phyloP scores from a whole-genome alignment of 2,113 vertebrate species.

The Seriola rivoliana region DNA sequence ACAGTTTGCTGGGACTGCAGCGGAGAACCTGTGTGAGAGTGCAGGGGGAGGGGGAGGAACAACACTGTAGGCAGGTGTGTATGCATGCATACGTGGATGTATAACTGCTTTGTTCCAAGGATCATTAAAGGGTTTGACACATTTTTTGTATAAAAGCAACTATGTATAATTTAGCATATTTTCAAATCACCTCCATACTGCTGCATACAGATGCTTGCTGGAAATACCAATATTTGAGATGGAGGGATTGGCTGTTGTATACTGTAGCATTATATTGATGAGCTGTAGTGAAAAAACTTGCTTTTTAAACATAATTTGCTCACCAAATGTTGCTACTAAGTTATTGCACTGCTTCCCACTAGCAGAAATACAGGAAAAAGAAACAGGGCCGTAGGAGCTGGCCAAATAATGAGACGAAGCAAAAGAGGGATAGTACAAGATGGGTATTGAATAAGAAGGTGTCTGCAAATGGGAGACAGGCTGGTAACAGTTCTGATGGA shows the following conservation, averaged over 20 bases:
- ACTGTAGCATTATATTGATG: neutral
- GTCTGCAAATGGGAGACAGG: conserved; percentile 6
- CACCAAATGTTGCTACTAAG: neutral
- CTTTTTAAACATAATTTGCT: neutral
- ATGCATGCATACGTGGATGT: neutral
- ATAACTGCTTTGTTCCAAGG: conserved; percentile 2
- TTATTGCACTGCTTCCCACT: neutral
- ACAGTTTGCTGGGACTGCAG: conserved; percentile 52
- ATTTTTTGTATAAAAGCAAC: neutral
- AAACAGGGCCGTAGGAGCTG: conserved; percentile 37
- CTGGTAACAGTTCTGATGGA: neutral
- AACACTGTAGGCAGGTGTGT: neutral
- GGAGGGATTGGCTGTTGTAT: neutral
- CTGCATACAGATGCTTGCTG: neutral
- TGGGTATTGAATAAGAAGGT: conserved; percentile 12
- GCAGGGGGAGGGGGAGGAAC: neutral
- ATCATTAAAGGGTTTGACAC: neutral
- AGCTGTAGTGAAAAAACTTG: no score
- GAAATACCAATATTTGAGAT: neutral
- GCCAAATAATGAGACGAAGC: conserved; percentile 40
- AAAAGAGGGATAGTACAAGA: neutral
- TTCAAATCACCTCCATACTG: neutral
- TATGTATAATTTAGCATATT: neutral
- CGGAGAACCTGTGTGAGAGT: conserved; percentile 12
- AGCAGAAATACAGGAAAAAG: neutral